Evolutionary conservation across 2,113 vertebrate species (phyloP).

Genomic region (Tyto alba): DNA sequence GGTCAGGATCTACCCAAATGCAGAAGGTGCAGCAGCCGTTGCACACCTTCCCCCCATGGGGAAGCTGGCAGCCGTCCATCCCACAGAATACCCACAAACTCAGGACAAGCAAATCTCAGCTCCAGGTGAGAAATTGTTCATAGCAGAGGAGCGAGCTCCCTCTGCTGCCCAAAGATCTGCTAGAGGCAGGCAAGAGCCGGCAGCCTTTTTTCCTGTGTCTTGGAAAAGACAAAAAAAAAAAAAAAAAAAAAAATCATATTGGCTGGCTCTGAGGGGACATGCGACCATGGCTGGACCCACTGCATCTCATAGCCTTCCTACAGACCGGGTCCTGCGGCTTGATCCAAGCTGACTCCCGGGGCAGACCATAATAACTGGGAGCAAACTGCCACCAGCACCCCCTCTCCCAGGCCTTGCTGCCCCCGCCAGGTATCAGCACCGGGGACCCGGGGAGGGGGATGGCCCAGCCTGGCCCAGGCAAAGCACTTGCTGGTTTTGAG

Average conservation of each 20-base stretch:
- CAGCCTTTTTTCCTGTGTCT: not conserved
- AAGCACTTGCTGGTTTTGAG: accelerated
- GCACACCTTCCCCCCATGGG: not conserved
- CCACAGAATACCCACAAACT: not conserved
- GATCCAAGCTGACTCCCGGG: not conserved
- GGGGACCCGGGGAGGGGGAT: accelerated
- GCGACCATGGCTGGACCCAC: accelerated
- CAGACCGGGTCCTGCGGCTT: not conserved
- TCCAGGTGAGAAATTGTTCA: not conserved
- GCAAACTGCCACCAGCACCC: accelerated
- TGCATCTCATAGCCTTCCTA: not conserved
- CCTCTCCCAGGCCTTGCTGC: not conserved
- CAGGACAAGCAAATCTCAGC: not conserved
- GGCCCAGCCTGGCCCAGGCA: not conserved
- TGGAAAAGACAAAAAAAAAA: not conserved
- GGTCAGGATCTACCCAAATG: accelerated
- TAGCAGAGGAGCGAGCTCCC: slow-evolving; percentile 25
- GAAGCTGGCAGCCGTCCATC: not conserved
- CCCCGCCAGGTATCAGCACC: not conserved
- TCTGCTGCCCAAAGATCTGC: slow-evolving; percentile 15
- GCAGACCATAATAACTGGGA: not conserved
- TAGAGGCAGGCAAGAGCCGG: not conserved
- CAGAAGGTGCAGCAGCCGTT: not conserved
- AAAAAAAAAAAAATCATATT: accelerated
- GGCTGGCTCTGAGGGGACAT: not conserved